Percentiles rank a stretch among this genome's conserved stretches.
phyloP scores from a whole-genome alignment of 2,888 invertebrate genomes.

The Synergus itoensis region DNA sequence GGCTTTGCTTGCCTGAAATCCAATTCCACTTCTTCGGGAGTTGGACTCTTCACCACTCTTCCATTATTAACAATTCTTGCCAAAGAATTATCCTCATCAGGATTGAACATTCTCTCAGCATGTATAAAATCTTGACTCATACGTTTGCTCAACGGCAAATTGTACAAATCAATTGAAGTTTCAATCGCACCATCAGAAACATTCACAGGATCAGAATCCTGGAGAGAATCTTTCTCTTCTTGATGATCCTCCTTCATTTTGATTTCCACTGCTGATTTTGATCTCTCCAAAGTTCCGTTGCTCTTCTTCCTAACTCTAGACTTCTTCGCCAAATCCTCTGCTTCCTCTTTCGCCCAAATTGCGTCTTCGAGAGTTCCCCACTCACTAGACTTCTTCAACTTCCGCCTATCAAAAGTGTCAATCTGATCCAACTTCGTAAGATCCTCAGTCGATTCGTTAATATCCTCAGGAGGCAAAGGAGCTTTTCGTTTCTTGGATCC shows the following conservation, averaged over 20 bases:
- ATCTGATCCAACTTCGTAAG: conserved; percentile 81
- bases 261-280: conserved; percentile 83
- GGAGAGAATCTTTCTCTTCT: conserved; percentile 40
- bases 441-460: conserved; percentile 74
- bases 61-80: conserved; percentile 73
- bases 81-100: conserved; percentile 69
- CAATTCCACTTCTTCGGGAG: conserved; percentile 66
- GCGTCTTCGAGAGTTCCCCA: conserved; percentile 88
- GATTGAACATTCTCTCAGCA: conserved; percentile 70
- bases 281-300: conserved; percentile 81
- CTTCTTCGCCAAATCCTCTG: conserved; percentile 58
- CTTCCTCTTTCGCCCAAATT: conserved; percentile 81
- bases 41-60: conserved; percentile 66
- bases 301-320: conserved; percentile 64
- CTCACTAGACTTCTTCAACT: conserved; percentile 86
- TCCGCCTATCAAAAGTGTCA: conserved; percentile 84
- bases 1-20: conserved; percentile 67
- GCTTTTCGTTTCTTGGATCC: conserved; percentile 85
- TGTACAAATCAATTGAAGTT: conserved; percentile 69
- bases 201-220: conserved; percentile 41
- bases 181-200: conserved; percentile 57
- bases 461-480: conserved; percentile 78
- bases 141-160: conserved; percentile 70
- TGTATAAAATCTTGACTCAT: conserved; percentile 70
- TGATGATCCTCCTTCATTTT: conserved; percentile 79